Percentiles rank a stretch among this genome's conserved stretches.
Evolutionary conservation across 2,797 vertebrate genomes (phyloP).

Genomic region (Sebastes kiyomatsui): DNA sequence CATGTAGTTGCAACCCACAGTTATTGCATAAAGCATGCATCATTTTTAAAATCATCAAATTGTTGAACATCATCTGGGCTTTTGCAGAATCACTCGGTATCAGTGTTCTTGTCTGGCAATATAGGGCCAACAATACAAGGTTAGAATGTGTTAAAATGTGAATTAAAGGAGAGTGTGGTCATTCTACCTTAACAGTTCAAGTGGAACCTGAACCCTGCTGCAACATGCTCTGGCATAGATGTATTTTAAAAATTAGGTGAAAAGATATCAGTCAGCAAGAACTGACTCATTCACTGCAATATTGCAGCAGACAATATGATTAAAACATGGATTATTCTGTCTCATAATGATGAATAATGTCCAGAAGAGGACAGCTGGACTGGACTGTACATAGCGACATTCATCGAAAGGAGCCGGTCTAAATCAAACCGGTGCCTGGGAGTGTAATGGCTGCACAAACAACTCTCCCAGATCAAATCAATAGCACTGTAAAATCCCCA

Average conservation of each 20-base stretch:
- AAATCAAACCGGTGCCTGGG: constrained; percentile 41
- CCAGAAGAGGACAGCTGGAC: constrained; percentile 24
- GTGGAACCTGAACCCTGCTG: not conserved
- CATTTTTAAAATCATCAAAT: not conserved
- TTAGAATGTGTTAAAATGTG: too few species aligned
- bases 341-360: constrained; percentile 42
- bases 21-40: not conserved
- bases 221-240: not conserved
- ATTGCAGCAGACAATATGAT: constrained; percentile 26
- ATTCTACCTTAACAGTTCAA: not conserved
- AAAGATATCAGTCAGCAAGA: constrained; percentile 26
- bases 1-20: not conserved
- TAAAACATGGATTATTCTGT: constrained; percentile 36
- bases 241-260: constrained; percentile 13
- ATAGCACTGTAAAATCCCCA: constrained; percentile 45
- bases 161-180: not conserved
- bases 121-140: not conserved
- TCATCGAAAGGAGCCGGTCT: constrained; percentile 31
- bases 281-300: constrained; percentile 11
- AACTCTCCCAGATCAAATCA: constrained; percentile 49
- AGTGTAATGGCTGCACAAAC: constrained; percentile 53
- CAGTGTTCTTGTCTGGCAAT: not conserved
- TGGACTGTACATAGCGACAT: constrained; percentile 18
- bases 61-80: not conserved
- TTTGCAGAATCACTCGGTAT: not conserved